Percentiles rank a stretch among this genome's conserved stretches.
These are phyloP conservation scores for Thaleichthys pacificus DNA, from an alignment of 2,797 vertebrate genomes.

Conservation along the genomic window DNA sequence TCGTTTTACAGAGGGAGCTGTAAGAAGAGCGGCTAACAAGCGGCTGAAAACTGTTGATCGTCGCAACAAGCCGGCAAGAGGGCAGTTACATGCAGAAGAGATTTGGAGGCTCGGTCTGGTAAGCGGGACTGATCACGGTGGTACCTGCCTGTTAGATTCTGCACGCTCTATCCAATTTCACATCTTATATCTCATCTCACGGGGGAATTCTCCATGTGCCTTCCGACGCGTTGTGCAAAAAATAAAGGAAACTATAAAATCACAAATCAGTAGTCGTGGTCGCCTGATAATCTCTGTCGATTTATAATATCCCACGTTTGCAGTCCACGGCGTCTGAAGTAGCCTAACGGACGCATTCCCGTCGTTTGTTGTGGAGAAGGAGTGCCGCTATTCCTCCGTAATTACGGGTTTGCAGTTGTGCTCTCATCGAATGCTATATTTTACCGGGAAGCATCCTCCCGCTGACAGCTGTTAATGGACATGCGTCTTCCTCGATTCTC, in stretches of 20 bases:
- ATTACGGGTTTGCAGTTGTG: neutral
- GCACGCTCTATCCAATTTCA: neutral
- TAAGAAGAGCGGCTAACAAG: too few species aligned
- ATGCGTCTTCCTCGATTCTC: neutral
- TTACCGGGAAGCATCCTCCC: neutral
- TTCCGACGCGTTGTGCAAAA: too few species aligned
- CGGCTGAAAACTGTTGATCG: too few species aligned
- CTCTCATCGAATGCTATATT: neutral
- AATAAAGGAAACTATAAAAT: too few species aligned
- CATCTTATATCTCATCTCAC: too few species aligned
- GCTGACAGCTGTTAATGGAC: slow-evolving; percentile 24
- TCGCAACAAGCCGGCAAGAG: too few species aligned
- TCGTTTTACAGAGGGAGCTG: too few species aligned
- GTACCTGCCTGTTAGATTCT: neutral
- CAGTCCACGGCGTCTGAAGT: neutral
- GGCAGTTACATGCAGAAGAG: too few species aligned
- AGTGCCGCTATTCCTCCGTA: neutral
- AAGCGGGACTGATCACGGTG: neutral
- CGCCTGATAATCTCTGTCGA: neutral
- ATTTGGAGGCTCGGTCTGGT: neutral
- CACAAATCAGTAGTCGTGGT: neutral
- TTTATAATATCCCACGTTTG: neutral
- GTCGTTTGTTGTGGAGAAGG: neutral
- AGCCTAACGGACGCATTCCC: neutral
- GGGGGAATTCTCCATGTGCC: too few species aligned